Percentiles rank a stretch among this genome's conserved stretches.
phyloP scores from a whole-genome alignment of 2,888 invertebrate species.

The Phortica okadai region DNA sequence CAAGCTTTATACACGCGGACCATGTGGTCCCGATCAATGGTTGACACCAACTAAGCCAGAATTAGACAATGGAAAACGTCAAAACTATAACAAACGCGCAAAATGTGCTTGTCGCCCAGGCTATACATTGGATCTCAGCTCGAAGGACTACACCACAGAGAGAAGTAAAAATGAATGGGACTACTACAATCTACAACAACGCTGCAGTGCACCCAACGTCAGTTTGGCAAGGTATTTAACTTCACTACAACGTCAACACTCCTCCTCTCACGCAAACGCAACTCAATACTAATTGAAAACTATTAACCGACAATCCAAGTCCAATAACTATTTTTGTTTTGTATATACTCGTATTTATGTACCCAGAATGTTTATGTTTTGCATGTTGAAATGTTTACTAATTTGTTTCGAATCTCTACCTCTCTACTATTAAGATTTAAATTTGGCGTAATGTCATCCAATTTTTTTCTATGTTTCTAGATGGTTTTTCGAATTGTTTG shows the following conservation, averaged over 20 bases:
- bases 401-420: neutral
- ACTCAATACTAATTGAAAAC: neutral
- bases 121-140: conserved; percentile 70
- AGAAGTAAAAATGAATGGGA: conserved; percentile 38
- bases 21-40: conserved; percentile 85
- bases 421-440: neutral
- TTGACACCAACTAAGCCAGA: conserved; percentile 79
- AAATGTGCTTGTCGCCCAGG: conserved; percentile 85
- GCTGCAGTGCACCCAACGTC: conserved; percentile 82
- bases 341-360: neutral
- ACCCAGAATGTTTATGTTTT: neutral
- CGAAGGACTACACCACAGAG: conserved; percentile 61
- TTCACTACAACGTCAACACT: conserved; percentile 44
- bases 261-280: neutral
- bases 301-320: neutral
- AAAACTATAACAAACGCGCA: conserved; percentile 73
- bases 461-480: conserved; percentile 62
- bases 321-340: neutral
- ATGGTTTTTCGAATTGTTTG: conserved; percentile 74
- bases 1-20: conserved; percentile 86
- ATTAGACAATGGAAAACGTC: conserved; percentile 43
- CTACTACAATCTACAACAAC: conserved; percentile 60
- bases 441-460: conserved; percentile 50
- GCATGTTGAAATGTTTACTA: neutral
- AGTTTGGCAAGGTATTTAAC: conserved; percentile 82